Percentiles rank a stretch among this genome's conserved stretches.
These are phyloP conservation scores for Sapayoa aenigma DNA, from an alignment of 2,113 vertebrate genomes.

Conservation along the genomic window DNA sequence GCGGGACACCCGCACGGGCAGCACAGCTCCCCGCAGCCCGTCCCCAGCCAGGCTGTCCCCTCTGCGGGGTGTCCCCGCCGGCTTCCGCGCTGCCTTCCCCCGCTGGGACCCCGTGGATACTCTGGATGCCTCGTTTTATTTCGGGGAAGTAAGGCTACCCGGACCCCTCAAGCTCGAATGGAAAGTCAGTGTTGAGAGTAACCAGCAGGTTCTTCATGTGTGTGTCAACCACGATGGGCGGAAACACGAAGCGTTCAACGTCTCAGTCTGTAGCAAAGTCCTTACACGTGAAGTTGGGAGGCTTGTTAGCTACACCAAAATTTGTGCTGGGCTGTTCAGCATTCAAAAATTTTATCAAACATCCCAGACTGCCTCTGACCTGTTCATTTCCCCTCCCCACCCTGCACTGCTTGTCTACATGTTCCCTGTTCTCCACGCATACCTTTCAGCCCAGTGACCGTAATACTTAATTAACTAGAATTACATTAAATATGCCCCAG, in stretches of 20 bases:
- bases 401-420: fast-evolving
- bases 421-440: background rate
- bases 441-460: background rate
- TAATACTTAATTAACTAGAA: background rate
- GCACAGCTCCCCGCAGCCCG: no score
- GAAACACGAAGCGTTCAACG: no score
- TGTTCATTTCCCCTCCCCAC: no score
- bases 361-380: background rate
- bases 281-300: background rate
- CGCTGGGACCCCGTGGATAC: background rate
- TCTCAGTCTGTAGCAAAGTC: background rate
- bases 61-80: background rate
- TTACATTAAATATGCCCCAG: background rate
- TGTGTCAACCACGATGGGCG: fast-evolving
- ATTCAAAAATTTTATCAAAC: background rate
- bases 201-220: background rate
- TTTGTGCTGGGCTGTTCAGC: background rate
- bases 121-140: background rate
- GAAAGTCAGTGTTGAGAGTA: no score
- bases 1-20: no score
- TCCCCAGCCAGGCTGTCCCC: no score
- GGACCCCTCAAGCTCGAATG: fast-evolving
- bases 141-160: background rate
- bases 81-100: background rate
- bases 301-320: background rate